Conservation (phyloP, 2,888 invertebrate genomes). For the Ashinkailepas kermadecensis region DNA sequence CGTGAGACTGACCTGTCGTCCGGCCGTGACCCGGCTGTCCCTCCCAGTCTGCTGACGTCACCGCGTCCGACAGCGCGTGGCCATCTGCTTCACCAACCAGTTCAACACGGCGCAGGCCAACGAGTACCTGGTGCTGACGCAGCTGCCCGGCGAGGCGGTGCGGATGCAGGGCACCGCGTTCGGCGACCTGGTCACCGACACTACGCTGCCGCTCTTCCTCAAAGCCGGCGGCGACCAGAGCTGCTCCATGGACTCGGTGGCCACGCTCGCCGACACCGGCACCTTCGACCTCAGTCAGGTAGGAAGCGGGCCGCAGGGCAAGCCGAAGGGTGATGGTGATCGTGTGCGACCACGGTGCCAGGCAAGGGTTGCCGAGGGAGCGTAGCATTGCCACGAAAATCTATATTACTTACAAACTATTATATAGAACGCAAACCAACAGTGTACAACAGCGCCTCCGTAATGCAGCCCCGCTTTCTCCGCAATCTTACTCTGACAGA, state of each 20-base stretch:
- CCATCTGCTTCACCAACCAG: slow-evolving; percentile 3
- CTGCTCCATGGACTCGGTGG: background rate
- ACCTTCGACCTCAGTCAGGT: background rate
- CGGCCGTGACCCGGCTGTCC: too few relatives aligned
- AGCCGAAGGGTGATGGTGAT: too few relatives aligned
- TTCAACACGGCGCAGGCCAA: background rate
- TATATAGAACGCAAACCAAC: too few relatives aligned
- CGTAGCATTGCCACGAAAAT: too few relatives aligned
- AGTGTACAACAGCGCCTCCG: too few relatives aligned
- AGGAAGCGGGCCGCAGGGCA: background rate
- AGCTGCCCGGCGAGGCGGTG: background rate
- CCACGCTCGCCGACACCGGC: background rate
- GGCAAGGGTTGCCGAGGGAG: too few relatives aligned
- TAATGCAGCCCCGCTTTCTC: too few relatives aligned
- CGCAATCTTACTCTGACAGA: too few relatives aligned
- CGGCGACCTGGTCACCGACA: slow-evolving; percentile 11
- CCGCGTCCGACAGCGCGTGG: background rate
- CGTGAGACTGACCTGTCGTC: too few relatives aligned
- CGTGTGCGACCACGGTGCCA: too few relatives aligned
- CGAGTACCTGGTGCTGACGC: slow-evolving; percentile 2
- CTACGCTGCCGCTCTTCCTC: background rate
- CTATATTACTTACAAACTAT: too few relatives aligned
- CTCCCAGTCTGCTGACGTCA: too few relatives aligned
- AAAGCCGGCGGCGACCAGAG: background rate
- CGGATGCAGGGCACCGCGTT: slow-evolving; percentile 1